These are phyloP conservation scores for Diadromus collaris DNA, from an alignment of 2,888 invertebrate species.

Conservation along the genomic window DNA sequence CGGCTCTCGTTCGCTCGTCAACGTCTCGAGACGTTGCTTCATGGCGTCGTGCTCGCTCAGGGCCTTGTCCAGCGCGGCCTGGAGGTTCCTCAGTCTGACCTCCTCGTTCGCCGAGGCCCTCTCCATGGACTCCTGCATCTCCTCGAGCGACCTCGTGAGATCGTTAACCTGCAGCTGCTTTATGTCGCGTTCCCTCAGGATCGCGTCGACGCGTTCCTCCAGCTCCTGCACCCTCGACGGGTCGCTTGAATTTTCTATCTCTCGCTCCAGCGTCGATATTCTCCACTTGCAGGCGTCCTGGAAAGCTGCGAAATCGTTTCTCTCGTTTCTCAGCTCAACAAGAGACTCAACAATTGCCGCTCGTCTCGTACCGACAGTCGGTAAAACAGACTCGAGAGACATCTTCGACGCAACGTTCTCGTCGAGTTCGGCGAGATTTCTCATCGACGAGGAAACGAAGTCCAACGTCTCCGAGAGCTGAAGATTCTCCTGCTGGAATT, in stretches of 20 bases:
- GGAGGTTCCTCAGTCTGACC: slow-evolving; percentile 58
- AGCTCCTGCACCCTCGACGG: slow-evolving; percentile 64
- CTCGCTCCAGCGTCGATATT: slow-evolving; percentile 66
- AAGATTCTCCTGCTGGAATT: slow-evolving; percentile 8
- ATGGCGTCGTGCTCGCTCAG: slow-evolving; percentile 60
- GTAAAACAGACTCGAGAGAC: not conserved
- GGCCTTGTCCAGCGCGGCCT: slow-evolving; percentile 62
- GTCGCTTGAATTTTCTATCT: slow-evolving; percentile 62
- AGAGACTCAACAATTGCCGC: slow-evolving; percentile 44
- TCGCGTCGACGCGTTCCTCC: slow-evolving; percentile 61
- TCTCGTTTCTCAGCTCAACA: slow-evolving; percentile 55
- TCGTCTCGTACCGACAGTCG: slow-evolving; percentile 7
- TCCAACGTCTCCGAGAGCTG: slow-evolving; percentile 7
- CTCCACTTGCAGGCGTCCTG: slow-evolving; percentile 64
- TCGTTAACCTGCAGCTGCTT: slow-evolving; percentile 72
- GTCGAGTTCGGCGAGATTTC: slow-evolving; percentile 7
- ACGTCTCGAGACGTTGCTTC: slow-evolving; percentile 15
- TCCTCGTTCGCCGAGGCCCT: slow-evolving; percentile 41
- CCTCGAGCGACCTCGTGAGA: slow-evolving; percentile 65
- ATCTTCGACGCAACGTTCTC: not conserved
- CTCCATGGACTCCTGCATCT: slow-evolving; percentile 59
- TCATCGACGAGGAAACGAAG: slow-evolving; percentile 14
- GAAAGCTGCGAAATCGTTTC: slow-evolving; percentile 59
- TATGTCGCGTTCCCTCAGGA: slow-evolving; percentile 67
- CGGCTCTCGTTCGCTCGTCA: slow-evolving; percentile 7